A percentile compares a stretch with the other conserved stretches of the same genome.
These are phyloP conservation scores for Botia kubotai DNA, from an alignment of 2,797 vertebrate genomes.

Conservation along the genomic window DNA sequence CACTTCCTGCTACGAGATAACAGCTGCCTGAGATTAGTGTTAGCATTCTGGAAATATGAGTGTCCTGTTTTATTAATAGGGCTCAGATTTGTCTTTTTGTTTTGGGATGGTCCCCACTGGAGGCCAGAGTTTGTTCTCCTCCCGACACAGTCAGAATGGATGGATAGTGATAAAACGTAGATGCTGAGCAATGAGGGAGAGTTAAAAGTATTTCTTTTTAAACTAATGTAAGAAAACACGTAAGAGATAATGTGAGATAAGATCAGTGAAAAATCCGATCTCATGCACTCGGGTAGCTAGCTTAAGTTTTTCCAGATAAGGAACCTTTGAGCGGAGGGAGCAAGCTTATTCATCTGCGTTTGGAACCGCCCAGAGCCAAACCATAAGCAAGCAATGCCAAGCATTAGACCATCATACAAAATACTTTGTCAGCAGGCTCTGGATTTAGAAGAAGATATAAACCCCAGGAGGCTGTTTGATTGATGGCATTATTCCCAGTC, in stretches of 20 bases:
- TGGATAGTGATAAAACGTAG: conserved; percentile 4
- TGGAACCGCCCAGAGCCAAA: neutral
- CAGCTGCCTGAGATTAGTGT: conserved; percentile 69
- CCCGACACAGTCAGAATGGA: conserved; percentile 8
- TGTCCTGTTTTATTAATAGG: conserved; percentile 68
- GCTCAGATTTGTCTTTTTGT: conserved; percentile 64
- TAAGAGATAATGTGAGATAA: neutral
- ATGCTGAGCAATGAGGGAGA: conserved; percentile 6
- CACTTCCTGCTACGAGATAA: conserved; percentile 83
- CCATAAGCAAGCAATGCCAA: neutral
- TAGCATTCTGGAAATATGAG: conserved; percentile 68
- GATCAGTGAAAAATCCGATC: conserved; percentile 24
- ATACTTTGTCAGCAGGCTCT: conserved; percentile 43
- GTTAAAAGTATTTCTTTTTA: neutral
- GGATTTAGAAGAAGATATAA: conserved; percentile 35
- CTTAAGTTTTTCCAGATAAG: conserved; percentile 16
- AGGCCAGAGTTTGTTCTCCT: neutral
- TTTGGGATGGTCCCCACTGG: conserved; percentile 42
- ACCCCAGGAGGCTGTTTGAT: conserved; percentile 7
- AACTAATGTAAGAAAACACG: neutral
- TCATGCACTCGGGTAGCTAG: conserved; percentile 38
- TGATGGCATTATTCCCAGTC: conserved; percentile 8
- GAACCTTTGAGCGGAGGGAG: neutral
- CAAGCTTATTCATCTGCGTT: neutral
- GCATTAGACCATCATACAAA: neutral